Evolutionary conservation across 2,113 vertebrate genomes (phyloP).

Genomic region (Podilymbus podiceps): DNA sequence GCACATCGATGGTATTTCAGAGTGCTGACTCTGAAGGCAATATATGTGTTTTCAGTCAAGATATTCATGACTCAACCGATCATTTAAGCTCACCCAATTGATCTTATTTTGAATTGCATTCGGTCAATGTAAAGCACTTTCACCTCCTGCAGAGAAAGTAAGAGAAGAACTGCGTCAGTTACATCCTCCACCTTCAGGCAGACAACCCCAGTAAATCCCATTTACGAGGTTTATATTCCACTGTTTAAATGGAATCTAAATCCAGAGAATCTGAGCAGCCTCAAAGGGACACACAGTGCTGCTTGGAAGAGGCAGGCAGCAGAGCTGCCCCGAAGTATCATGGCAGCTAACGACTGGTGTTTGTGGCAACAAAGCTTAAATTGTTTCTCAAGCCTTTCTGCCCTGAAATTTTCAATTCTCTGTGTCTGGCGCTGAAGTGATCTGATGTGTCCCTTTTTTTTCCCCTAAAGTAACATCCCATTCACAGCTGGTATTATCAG

Average conservation of each 20-base stretch:
- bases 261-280: background rate
- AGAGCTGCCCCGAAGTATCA: background rate
- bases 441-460: background rate
- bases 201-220: background rate
- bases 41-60: background rate
- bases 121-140: slow-evolving; percentile 91
- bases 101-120: slow-evolving; percentile 86
- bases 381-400: background rate
- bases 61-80: background rate
- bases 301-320: background rate
- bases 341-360: background rate
- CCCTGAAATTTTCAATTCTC: background rate
- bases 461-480: background rate
- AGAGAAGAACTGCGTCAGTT: background rate
- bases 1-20: background rate
- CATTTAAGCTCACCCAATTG: slow-evolving; percentile 83
- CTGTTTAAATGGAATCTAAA: background rate
- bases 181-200: background rate
- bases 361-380: background rate
- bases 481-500: background rate
- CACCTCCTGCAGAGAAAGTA: slow-evolving; percentile 81
- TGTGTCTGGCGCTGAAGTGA: background rate
- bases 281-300: background rate
- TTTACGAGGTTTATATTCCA: background rate
- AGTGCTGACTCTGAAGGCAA: background rate